phyloP scores from a whole-genome alignment of 2,888 invertebrate genomes.

The Apamea sordens region DNA sequence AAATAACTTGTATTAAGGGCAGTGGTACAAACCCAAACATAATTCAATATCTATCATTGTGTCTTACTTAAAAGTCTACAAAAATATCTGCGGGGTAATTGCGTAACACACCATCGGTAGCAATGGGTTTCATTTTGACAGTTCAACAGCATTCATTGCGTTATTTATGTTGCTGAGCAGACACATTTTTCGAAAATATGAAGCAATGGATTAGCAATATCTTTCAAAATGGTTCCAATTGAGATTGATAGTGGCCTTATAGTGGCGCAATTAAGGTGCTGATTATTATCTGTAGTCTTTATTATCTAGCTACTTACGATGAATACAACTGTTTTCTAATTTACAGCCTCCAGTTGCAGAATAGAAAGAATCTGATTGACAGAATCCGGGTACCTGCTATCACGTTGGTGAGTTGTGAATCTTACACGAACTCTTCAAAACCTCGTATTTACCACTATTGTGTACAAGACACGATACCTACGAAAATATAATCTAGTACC shows the following conservation, averaged over 20 bases:
- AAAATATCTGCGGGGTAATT: too few relatives aligned
- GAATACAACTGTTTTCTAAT: not conserved
- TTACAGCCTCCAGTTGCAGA: not conserved
- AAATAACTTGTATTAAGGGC: too few relatives aligned
- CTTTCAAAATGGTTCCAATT: too few relatives aligned
- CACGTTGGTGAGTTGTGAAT: not conserved
- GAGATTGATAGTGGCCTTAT: too few relatives aligned
- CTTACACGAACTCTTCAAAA: not conserved
- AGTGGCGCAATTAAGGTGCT: not conserved
- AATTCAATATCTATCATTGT: not conserved
- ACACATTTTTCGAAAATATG: too few relatives aligned
- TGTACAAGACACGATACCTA: not conserved
- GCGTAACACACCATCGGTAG: too few relatives aligned
- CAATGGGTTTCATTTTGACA: too few relatives aligned
- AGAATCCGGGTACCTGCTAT: not conserved
- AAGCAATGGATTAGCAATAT: too few relatives aligned
- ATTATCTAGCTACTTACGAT: not conserved
- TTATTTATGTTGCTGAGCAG: too few relatives aligned
- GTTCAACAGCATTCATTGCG: too few relatives aligned
- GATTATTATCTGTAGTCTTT: not conserved
- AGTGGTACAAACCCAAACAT: too few relatives aligned
- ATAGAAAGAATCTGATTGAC: not conserved
- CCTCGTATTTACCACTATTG: not conserved
- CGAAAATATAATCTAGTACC: not conserved
- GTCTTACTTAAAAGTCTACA: not conserved